A percentile compares a stretch with the other conserved stretches of the same genome.
Conservation (phyloP, 2,888 invertebrate species). For the Cantharis flavilabris region DNA sequence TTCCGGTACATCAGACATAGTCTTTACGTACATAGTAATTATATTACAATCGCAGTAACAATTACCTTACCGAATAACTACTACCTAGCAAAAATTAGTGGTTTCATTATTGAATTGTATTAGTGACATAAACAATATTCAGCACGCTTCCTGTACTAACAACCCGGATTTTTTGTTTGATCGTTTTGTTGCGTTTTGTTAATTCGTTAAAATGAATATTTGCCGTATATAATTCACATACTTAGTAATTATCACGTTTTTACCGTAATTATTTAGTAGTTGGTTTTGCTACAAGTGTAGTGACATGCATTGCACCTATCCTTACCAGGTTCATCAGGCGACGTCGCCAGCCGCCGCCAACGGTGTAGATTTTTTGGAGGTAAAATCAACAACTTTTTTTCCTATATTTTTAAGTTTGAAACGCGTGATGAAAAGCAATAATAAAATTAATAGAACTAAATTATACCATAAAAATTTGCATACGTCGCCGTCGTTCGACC, state of each 20-base stretch:
- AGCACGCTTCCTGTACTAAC: constrained; percentile 14
- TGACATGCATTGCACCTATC: constrained; percentile 52
- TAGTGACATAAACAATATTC: constrained; percentile 41
- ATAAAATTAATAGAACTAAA: constrained; percentile 23
- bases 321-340: constrained; percentile 52
- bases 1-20: constrained; percentile 43
- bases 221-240: constrained; percentile 9
- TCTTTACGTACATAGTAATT: constrained; percentile 40
- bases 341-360: constrained; percentile 47
- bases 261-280: constrained; percentile 24
- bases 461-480: constrained; percentile 32
- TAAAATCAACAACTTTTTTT: constrained; percentile 30
- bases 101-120: constrained; percentile 45
- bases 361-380: constrained; percentile 54
- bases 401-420: constrained; percentile 5
- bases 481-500: constrained; percentile 20
- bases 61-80: constrained; percentile 46
- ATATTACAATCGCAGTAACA: constrained; percentile 37
- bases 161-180: neutral
- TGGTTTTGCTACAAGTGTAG: constrained; percentile 20
- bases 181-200: constrained; percentile 13
- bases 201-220: constrained; percentile 19
- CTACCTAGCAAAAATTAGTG: constrained; percentile 47
- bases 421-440: constrained; percentile 24
- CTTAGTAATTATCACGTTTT: constrained; percentile 14